A percentile compares a stretch with the other conserved stretches of the same genome.
Conservation (phyloP, 2,888 invertebrate species). For the Hirudinaria manillensis region DNA sequence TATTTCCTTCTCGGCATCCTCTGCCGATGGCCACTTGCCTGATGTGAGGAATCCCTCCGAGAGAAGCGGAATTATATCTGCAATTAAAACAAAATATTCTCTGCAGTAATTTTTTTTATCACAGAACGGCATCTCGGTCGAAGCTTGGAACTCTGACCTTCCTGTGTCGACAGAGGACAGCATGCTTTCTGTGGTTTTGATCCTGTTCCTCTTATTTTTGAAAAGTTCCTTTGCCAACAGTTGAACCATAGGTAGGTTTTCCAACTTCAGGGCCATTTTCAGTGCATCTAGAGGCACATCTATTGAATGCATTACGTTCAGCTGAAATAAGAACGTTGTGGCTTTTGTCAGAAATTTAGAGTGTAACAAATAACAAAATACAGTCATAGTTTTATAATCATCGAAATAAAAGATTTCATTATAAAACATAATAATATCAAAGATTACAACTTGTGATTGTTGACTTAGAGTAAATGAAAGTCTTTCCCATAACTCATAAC, state of each 20-base stretch:
- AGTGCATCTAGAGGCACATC: slow-evolving; percentile 16
- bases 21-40: slow-evolving; percentile 53
- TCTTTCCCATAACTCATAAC: background rate
- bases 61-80: slow-evolving; percentile 49
- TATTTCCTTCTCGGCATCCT: slow-evolving; percentile 58
- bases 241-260: slow-evolving; percentile 16
- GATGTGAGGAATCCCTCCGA: slow-evolving; percentile 51
- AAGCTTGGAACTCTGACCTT: background rate
- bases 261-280: slow-evolving; percentile 5
- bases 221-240: background rate
- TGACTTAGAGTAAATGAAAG: background rate
- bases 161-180: slow-evolving; percentile 11
- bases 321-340: background rate
- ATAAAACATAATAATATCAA: slow-evolving; percentile 10
- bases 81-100: background rate
- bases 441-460: background rate
- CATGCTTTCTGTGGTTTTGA: background rate
- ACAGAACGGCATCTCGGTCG: background rate
- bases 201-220: background rate
- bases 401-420: background rate
- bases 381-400: background rate
- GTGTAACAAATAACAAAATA: background rate
- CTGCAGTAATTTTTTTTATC: background rate
- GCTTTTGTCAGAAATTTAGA: too few relatives aligned
- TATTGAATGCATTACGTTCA: background rate